Evolutionary conservation across 1,140 invertebrate species (phyloP).

Genomic region (Drosophila nasuta): DNA sequence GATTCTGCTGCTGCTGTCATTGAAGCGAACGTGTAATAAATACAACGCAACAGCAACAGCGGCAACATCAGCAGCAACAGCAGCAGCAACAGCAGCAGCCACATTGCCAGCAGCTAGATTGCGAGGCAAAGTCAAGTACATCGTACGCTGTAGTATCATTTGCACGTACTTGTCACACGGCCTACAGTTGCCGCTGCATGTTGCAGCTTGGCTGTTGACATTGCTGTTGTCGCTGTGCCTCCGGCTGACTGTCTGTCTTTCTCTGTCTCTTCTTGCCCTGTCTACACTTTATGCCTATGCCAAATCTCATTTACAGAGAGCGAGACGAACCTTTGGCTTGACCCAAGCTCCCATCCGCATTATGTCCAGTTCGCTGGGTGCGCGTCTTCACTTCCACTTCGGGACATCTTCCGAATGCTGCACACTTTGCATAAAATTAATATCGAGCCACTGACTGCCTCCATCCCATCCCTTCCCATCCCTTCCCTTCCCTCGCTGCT

Average conservation of each 20-base stretch:
- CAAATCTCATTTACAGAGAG: too few relatives aligned
- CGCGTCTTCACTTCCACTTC: conserved; percentile 29
- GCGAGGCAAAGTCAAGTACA: conserved; percentile 74
- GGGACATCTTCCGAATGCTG: conserved; percentile 59
- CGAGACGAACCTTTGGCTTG: not conserved
- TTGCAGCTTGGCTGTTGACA: conserved; percentile 38
- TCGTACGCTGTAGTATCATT: conserved; percentile 81
- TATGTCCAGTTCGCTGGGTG: conserved; percentile 60
- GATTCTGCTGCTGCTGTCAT: conserved; percentile 26
- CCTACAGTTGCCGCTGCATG: conserved; percentile 40
- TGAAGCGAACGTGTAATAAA: conserved; percentile 74
- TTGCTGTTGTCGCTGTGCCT: conserved; percentile 39
- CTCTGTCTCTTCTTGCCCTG: not conserved
- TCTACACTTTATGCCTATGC: too few relatives aligned
- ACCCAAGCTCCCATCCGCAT: conserved; percentile 31
- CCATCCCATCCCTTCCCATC: not conserved
- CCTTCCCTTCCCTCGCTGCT: too few relatives aligned
- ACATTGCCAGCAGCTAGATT: conserved; percentile 28
- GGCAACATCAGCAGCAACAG: not conserved
- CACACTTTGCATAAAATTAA: conserved; percentile 80
- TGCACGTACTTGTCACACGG: conserved; percentile 79
- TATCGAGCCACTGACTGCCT: conserved; percentile 52
- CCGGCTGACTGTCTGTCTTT: conserved; percentile 11
- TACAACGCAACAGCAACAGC: conserved; percentile 39
- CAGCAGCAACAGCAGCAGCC: conserved; percentile 38